Base-by-base conservation (phyloP, 2,888 invertebrate species). In the Drosophila neonasuta region DNA sequence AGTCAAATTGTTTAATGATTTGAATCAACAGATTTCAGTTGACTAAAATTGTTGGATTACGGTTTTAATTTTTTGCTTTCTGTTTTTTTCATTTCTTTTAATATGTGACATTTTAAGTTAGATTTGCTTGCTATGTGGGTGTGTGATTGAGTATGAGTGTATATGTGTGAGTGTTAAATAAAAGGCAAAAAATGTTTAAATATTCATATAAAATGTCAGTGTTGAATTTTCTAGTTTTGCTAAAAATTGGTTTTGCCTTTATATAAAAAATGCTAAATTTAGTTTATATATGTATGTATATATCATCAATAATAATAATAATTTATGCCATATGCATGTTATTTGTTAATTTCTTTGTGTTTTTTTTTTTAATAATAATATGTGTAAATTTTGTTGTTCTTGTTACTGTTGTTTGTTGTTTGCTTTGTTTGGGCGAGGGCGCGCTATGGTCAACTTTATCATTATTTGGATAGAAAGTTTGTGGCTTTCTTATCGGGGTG, bases 381-480 rank as follows among this genome's bases (percentile, higher is more conserved):
- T 70, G 50, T 77, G 51, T 77, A 62, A 67, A 67, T 57, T 66
- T 65, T 69, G 57, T 60, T 51, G 24, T 68, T 74, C 13, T 46
- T 54, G 3, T 41, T 46, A 20, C 52, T 54, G 48, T 13, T 60
- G 9, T 63, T 65, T 60, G 9, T 63, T 65, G 36, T 80, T 74
- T 50, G 62, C 51, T 78, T 66, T 57, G 63, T 51, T 61, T 42
- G 67, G 65, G 48, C 65, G 74, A 84, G 80, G 82, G 77, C 70
- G 74, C 85, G 68, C 66, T 77, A 85, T 80, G 72, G 81, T 81
- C 81, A 81, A 72, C 77, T 62, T 79, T 46, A 49, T 67, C 49
- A 41, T 36, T 50, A 45, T 44, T 36, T 68, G 36, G 44, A 52
- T 63, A 61, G 44, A 52, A 56, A 51, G 51, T 50, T 55, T 39